Evolutionary conservation across 2,888 invertebrate genomes (phyloP).

Genomic region (Marronus borbonicus): DNA sequence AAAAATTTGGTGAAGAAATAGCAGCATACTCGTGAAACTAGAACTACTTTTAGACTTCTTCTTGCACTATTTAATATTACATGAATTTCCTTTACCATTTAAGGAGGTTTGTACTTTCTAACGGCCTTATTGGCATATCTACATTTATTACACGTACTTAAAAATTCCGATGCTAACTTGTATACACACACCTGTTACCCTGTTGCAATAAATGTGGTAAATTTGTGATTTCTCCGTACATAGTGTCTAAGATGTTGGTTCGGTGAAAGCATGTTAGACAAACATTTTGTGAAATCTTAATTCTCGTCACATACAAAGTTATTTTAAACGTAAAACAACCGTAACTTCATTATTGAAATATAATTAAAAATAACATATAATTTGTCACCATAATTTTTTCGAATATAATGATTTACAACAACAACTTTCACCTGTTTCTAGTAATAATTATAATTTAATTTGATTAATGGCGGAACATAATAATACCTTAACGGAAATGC

Average conservation of each 20-base stretch:
- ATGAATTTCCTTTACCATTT: not conserved
- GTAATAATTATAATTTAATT: no score
- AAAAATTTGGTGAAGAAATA: no score
- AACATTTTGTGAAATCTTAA: not conserved
- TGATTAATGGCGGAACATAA: no score
- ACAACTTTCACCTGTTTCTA: no score
- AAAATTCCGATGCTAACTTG: not conserved
- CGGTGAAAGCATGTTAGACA: constrained; percentile 1
- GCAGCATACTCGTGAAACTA: no score
- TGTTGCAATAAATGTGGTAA: not conserved
- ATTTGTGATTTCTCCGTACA: not conserved
- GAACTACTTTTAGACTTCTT: no score
- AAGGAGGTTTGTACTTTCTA: not conserved
- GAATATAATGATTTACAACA: no score
- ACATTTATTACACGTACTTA: not conserved
- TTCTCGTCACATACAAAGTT: not conserved
- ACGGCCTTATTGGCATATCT: not conserved
- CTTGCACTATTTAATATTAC: no score
- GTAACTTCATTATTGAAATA: not conserved
- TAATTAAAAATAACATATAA: not conserved
- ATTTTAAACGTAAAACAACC: no score
- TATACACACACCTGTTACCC: no score
- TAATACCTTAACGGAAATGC: no score
- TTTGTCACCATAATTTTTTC: no score
- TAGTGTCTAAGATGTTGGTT: not conserved